Conservation (phyloP, 2,113 vertebrate species). For the Echinops telfairi region DNA sequence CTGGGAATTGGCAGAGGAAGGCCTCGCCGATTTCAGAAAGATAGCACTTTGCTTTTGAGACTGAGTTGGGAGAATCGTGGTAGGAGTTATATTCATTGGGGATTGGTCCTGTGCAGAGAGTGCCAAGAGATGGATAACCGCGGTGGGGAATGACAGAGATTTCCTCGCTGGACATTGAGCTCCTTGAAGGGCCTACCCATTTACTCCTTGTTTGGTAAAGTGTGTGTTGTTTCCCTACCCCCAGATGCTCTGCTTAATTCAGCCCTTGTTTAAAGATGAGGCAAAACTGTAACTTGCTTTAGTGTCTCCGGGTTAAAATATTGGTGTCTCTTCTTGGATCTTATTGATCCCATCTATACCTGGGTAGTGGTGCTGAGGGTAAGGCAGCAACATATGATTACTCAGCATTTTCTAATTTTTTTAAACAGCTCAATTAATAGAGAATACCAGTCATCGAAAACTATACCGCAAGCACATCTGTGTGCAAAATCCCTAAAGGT, state of each 20-base stretch:
- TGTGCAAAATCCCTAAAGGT: slow-evolving; percentile 56
- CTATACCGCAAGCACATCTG: slow-evolving; percentile 31
- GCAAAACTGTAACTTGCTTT: background rate
- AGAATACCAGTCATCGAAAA: slow-evolving; percentile 1
- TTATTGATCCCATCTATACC: background rate
- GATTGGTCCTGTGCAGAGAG: background rate
- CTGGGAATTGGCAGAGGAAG: background rate
- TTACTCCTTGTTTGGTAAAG: background rate
- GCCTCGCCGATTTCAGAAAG: background rate
- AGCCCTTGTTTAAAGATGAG: background rate
- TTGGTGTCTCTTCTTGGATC: background rate
- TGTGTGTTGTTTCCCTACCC: background rate
- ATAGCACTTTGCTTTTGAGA: background rate
- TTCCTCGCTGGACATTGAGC: background rate
- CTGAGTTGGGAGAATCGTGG: background rate
- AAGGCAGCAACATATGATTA: background rate
- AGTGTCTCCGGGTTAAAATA: background rate
- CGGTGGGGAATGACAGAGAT: background rate
- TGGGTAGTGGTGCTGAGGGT: background rate
- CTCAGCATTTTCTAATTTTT: background rate
- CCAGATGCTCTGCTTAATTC: background rate
- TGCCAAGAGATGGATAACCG: background rate
- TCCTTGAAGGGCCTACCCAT: background rate
- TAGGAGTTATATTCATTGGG: background rate
- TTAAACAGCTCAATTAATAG: background rate